These are phyloP conservation scores for Drosophila incognita DNA, from an alignment of 2,888 invertebrate species.

Conservation along the genomic window DNA sequence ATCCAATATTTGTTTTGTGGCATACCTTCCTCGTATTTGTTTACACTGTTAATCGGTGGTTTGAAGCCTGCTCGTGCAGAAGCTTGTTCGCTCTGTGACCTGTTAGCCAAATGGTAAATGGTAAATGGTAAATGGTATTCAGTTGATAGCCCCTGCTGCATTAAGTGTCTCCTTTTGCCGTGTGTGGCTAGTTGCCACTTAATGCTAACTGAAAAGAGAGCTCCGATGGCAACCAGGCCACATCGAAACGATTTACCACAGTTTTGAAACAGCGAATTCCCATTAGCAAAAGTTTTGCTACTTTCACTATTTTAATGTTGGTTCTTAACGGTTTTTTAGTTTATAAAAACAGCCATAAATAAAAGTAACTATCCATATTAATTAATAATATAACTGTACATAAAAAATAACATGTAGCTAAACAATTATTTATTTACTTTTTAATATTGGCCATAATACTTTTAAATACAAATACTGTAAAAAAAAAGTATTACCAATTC, in stretches of 20 bases:
- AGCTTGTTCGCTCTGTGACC: not conserved
- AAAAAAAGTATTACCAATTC: not conserved
- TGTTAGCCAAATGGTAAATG: not conserved
- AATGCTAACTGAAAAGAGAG: not conserved
- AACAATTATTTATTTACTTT: not conserved
- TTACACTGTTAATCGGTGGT: not conserved
- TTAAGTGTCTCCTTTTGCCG: not conserved
- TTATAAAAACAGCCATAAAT: not conserved
- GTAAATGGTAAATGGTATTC: not conserved
- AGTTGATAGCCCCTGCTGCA: not conserved
- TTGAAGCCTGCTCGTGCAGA: not conserved
- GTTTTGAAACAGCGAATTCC: not conserved
- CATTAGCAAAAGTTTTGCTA: not conserved
- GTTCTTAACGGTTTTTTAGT: not conserved
- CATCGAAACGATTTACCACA: not conserved
- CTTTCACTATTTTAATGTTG: not conserved
- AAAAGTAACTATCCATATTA: not conserved
- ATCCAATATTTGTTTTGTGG: not conserved
- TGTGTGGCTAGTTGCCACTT: not conserved
- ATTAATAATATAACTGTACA: not conserved
- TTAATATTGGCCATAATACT: not conserved
- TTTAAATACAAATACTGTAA: not conserved
- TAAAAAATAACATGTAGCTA: not conserved
- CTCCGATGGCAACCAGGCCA: not conserved
- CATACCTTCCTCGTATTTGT: not conserved